Evolutionary conservation across 2,113 vertebrate species (phyloP).

Genomic region (Pogona vitticeps): DNA sequence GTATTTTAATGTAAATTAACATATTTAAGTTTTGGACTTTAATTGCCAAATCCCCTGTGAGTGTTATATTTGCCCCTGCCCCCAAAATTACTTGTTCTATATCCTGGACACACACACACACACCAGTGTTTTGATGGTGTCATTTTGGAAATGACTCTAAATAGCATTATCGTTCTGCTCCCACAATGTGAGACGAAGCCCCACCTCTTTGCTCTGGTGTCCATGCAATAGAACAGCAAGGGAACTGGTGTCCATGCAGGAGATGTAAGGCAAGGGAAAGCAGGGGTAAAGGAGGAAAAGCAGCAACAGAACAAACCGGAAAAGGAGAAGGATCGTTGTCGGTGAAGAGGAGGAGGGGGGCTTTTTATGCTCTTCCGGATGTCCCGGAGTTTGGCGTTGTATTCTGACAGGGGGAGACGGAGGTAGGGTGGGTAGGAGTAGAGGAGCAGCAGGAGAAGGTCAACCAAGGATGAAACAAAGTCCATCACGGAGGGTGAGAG

Average conservation of each 20-base stretch:
- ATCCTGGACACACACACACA: no score
- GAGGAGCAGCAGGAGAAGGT: constrained; percentile 54
- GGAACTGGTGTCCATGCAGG: constrained; percentile 55
- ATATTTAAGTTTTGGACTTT: no score
- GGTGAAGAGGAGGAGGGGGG: constrained; percentile 77
- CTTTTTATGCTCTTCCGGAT: constrained; percentile 75
- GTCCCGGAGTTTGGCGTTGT: constrained; percentile 88
- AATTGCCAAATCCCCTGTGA: no score
- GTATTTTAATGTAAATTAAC: no score
- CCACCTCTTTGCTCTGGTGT: neutral
- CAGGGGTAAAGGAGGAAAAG: neutral
- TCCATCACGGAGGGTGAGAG: constrained; percentile 46
- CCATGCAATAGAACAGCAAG: neutral
- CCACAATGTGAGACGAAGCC: neutral
- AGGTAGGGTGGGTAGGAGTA: constrained; percentile 31
- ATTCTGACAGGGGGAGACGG: constrained; percentile 79
- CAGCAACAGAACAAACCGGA: constrained; percentile 85
- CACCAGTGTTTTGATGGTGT: neutral
- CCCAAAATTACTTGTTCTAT: no score
- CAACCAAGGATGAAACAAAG: constrained; percentile 66
- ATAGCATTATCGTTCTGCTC: neutral
- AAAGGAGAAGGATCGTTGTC: constrained; percentile 83
- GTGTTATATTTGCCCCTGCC: no score
- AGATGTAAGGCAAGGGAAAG: neutral
- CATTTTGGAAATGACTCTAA: neutral